Evolutionary conservation across 2,888 invertebrate species (phyloP), one percentile per base, ranked within the genome.

Genomic region (Meghimatium bilineatum): DNA sequence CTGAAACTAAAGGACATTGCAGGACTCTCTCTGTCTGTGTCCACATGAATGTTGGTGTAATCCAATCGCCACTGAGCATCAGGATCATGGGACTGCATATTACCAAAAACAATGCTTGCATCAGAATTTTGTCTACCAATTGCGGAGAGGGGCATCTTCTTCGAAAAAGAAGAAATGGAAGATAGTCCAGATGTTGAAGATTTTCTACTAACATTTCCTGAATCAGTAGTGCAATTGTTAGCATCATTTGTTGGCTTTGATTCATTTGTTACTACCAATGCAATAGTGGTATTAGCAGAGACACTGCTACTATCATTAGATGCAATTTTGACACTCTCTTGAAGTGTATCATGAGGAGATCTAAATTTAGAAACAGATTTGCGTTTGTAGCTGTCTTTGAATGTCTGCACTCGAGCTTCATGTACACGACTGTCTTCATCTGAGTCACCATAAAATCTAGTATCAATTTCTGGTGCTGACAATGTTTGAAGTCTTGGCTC

Each of bases 31-130:
- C 84, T 44, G 78, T 91, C 91, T 29, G 91, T 90, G 72, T 91
- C 90, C n/a, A 91, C 88, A 69, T 89, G 87, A 38, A 89, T 85
- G 69, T 89, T 89, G 56, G 91, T 89, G 86, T 91, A 92, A 72
- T 92, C 92, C 44, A 92, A 84, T 74, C 91, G 85, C 85, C 91
- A 92, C 81, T 86, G 87, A 20, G 87, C 84, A 63, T 86, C 87
- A 32, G 81, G 85, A 56, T 87, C 86, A 17, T 83, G 80, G n/a
- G 88, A 84, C 66, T 80, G 85, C 17, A 88, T 67, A 75, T 85
- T 88, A 56, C 85, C 85, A 66, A 74, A 20, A 29, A 71, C 67
- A 14, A 71, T 69, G 32, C 87, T 87, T n/a, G 69, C 71, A 32
- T 83, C 78, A 56, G 86, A 80, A 36, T 26, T 38, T 66, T 78